A percentile compares a stretch with the other conserved stretches of the same genome.
phyloP scores from a whole-genome alignment of 2,113 vertebrate species.

The Silurus meridionalis region DNA sequence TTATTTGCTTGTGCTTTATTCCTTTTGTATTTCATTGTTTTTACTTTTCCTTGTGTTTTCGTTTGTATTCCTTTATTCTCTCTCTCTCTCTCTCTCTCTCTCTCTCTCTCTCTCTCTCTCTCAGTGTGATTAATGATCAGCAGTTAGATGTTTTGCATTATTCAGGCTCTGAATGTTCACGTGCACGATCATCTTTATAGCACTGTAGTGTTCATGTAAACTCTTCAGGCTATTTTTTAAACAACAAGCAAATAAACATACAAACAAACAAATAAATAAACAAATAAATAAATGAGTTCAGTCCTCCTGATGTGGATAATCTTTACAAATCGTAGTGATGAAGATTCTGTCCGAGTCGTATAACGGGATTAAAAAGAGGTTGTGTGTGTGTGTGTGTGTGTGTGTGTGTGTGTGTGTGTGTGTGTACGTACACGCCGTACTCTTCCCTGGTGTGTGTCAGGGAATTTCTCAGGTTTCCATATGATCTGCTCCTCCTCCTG shows the following conservation, averaged over 20 bases:
- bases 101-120: conserved; percentile 35
- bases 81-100: neutral
- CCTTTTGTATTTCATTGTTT: neutral
- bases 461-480: conserved; percentile 63
- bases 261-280: too few relatives aligned
- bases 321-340: neutral
- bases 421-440: neutral
- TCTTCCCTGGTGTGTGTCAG: neutral
- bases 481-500: conserved; percentile 65
- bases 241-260: conserved; percentile 45
- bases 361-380: neutral
- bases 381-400: neutral
- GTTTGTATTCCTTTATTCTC: neutral
- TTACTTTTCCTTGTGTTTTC: neutral
- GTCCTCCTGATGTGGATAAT: neutral
- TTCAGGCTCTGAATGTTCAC: conserved; percentile 62
- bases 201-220: conserved; percentile 48
- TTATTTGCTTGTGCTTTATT: too few relatives aligned
- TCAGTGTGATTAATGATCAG: conserved; percentile 58
- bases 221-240: conserved; percentile 31
- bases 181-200: conserved; percentile 52
- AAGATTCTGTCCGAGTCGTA: neutral
- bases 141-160: conserved; percentile 63
- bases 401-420: neutral
- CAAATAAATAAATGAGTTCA: neutral